A percentile compares a stretch with the other conserved stretches of the same genome.
phyloP scores from a whole-genome alignment of 35 echinoderm and acorn worm species.

The Heliocidaris tuberculata region DNA sequence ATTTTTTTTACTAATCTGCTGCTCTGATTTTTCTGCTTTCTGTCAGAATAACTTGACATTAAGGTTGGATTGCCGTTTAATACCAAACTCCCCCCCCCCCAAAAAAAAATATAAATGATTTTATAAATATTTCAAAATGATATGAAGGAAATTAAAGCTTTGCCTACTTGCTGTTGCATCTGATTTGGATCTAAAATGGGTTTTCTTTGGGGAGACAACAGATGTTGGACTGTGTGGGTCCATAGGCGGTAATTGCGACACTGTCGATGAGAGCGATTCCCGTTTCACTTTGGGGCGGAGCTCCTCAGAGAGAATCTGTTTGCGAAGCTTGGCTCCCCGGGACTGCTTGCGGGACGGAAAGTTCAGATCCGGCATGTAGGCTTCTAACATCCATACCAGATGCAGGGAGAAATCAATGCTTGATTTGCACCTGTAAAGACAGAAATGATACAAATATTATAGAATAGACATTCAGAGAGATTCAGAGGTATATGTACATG shows the following conservation, averaged over 20 bases:
- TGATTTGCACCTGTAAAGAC: conserved; percentile 72
- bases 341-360: conserved; percentile 76
- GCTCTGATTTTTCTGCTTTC: too few species aligned
- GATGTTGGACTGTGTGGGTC: conserved; percentile 37
- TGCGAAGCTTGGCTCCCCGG: conserved; percentile 81
- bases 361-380: conserved; percentile 75
- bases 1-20: too few species aligned
- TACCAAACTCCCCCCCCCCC: too few species aligned
- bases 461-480: too few species aligned
- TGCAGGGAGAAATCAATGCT: conserved; percentile 94
- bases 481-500: too few species aligned
- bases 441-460: not conserved
- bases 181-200: conserved; percentile 86
- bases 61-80: too few species aligned
- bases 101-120: not conserved
- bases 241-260: not conserved
- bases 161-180: conserved; percentile 85
- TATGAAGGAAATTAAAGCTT: not conserved
- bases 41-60: too few species aligned
- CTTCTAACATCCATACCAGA: conserved; percentile 84
- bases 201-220: conserved; percentile 80
- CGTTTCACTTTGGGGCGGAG: conserved; percentile 63
- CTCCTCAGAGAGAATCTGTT: conserved; percentile 90
- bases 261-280: conserved; percentile 7
- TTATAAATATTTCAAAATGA: not conserved